Conservation (phyloP, 2,888 invertebrate genomes). For the Amphipyra berbera region DNA sequence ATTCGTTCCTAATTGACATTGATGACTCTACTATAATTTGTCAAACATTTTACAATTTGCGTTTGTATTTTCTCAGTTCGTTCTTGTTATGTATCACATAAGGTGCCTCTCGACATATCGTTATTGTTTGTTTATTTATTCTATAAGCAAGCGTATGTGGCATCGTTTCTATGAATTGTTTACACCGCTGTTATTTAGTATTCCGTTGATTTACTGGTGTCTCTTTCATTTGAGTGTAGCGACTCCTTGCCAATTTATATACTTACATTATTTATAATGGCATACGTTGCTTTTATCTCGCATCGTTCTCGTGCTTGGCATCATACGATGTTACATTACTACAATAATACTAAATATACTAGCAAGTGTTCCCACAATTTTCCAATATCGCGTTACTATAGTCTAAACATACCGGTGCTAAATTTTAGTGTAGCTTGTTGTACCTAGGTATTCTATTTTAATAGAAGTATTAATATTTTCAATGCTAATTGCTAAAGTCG, state of each 20-base stretch:
- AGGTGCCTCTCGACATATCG: constrained; percentile 22
- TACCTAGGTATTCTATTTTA: constrained; percentile 40
- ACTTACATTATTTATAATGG: constrained; percentile 66
- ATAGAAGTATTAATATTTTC: constrained; percentile 22
- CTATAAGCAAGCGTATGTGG: constrained; percentile 34
- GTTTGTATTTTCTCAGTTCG: constrained; percentile 18
- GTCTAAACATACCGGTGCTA: constrained; percentile 28
- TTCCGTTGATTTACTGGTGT: constrained; percentile 68
- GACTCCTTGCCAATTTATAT: constrained; percentile 66
- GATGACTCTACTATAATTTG: constrained; percentile 29
- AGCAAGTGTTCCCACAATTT: constrained; percentile 22
- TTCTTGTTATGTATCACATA: constrained; percentile 18
- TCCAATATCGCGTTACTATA: constrained; percentile 48
- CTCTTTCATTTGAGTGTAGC: constrained; percentile 57
- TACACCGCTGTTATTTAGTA: constrained; percentile 74
- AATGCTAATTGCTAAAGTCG: constrained; percentile 42
- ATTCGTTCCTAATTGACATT: constrained; percentile 42
- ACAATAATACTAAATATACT: constrained; percentile 40
- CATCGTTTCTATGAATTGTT: constrained; percentile 68
- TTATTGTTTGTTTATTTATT: constrained; percentile 46
- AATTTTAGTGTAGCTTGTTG: constrained; percentile 26
- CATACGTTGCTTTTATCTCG: constrained; percentile 61
- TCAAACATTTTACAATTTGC: constrained; percentile 10
- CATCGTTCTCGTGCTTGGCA: constrained; percentile 56
- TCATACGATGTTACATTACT: constrained; percentile 26